Base-by-base conservation (phyloP, 2,888 invertebrate species). In the Tridacna gigas region DNA sequence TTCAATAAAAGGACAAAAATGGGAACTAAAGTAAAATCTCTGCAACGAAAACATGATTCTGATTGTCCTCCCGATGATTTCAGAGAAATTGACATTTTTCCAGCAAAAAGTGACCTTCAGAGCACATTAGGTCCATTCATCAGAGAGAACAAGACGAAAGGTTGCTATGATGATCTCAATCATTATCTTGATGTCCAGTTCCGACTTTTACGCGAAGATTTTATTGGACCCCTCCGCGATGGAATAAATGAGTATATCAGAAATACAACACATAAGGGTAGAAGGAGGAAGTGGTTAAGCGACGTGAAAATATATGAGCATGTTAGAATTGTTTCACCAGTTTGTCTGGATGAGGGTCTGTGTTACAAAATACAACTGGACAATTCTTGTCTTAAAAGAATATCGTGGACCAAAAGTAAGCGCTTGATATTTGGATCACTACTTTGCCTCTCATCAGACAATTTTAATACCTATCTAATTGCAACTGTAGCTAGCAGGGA, bases 121-220 rank as follows among this genome's bases (percentile, higher is more conserved):
- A 15, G 45, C 2, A 75, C 51, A 12, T 67, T 79, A 37, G 82
- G 78, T 56, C 94, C 95, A 0, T 96, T 96, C 91, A 89, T 96
- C 26, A 94, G 96, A 25, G 96, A 96, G 0, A 97, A 96, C 91
- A 96, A 96, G 77, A 94, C 96, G 0, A 94, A 96, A 66, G 97
- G 97, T 22, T 95, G 95, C 0, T 97, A 97, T 93, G 92, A 95
- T 0, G 95, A 95, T 91, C 95, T 96, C 0, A 96, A 96, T 71
- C 96, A 97, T 91, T 98, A 98, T 93, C 95, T 98, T 28, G 97
- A 97, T 89, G 95, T 92, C 1, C 98, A 98, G 90, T 97, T 97
- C 91, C 96, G 97, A 45, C 95, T 98, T 51, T 93, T 98, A 69
- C 95, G 97, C 48, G 97, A 98, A 95, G 98, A 98, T 94, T 97